A percentile compares a stretch with the other conserved stretches of the same genome.
phyloP scores from a whole-genome alignment of 2,113 vertebrate genomes.

The Lathamus discolor region DNA sequence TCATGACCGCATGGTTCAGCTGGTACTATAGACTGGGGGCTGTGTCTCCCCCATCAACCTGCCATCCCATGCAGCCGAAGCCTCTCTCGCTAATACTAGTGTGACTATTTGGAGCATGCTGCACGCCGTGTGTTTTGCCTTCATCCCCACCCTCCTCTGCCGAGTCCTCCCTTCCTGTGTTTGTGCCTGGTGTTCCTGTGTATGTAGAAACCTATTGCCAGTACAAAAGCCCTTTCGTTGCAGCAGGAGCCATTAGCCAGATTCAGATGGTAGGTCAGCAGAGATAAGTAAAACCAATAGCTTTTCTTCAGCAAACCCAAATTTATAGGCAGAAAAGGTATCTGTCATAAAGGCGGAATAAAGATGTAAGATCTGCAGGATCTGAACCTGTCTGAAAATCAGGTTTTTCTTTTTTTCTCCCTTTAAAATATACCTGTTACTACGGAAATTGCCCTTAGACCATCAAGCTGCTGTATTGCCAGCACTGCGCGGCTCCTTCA shows the following conservation, averaged over 20 bases:
- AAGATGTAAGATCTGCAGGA: background rate
- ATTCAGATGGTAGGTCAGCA: background rate
- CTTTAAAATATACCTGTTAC: background rate
- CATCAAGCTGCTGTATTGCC: background rate
- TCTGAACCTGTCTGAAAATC: background rate
- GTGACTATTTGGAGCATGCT: accelerated
- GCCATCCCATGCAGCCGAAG: accelerated
- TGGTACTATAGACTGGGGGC: background rate
- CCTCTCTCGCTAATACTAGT: too few species aligned
- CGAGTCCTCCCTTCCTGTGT: background rate
- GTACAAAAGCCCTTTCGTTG: background rate
- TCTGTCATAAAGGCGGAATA: background rate
- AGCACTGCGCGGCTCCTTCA: background rate
- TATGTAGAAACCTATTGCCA: background rate
- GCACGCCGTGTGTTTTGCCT: background rate
- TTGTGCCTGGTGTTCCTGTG: background rate
- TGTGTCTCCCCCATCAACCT: background rate
- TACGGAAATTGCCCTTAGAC: background rate
- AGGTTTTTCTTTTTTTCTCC: accelerated
- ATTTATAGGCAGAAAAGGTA: background rate
- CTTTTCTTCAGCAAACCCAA: background rate
- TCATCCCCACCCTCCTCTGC: background rate
- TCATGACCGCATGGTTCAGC: background rate
- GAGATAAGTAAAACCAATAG: conserved; percentile 1
- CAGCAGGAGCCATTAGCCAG: background rate